Evolutionary conservation across 2,797 vertebrate genomes (phyloP).

Genomic region (Hybognathus amarus): DNA sequence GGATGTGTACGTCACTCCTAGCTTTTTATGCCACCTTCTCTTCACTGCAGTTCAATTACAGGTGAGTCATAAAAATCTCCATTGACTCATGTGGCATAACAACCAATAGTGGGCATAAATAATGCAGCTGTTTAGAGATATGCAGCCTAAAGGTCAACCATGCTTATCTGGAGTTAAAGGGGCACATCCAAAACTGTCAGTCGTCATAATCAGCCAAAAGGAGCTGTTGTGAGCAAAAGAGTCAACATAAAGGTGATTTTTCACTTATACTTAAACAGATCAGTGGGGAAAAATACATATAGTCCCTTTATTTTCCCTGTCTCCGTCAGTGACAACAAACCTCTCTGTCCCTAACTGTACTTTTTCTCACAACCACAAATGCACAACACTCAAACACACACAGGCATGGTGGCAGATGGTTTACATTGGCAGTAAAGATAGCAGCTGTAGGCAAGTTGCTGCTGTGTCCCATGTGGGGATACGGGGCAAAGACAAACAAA

Average conservation of each 20-base stretch:
- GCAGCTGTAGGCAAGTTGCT: slow-evolving; percentile 5
- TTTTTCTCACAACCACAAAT: slow-evolving; percentile 23
- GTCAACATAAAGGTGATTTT: slow-evolving; percentile 32
- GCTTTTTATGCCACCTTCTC: slow-evolving; percentile 42
- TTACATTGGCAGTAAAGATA: slow-evolving; percentile 47
- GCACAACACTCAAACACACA: slow-evolving; percentile 34
- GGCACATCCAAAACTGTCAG: slow-evolving; percentile 59
- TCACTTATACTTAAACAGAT: slow-evolving; percentile 49
- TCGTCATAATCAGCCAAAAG: slow-evolving; percentile 48
- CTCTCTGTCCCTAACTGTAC: slow-evolving; percentile 27
- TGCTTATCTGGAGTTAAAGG: slow-evolving; percentile 60
- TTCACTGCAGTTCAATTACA: slow-evolving; percentile 50
- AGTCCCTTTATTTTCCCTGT: neutral
- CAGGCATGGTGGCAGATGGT: slow-evolving; percentile 56
- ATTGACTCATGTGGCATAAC: slow-evolving; percentile 52
- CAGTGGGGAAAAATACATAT: slow-evolving; percentile 19
- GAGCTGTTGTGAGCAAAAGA: slow-evolving; percentile 50
- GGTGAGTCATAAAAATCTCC: slow-evolving; percentile 57
- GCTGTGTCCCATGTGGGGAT: slow-evolving; percentile 21
- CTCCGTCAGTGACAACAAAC: slow-evolving; percentile 10
- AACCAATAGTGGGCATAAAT: slow-evolving; percentile 59
- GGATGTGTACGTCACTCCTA: neutral
- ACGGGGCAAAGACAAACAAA: slow-evolving; percentile 32
- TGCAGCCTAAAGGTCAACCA: slow-evolving; percentile 68
- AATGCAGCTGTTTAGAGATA: slow-evolving; percentile 63